phyloP scores from a whole-genome alignment of 2,113 vertebrate species.

The Grallaria varia region DNA sequence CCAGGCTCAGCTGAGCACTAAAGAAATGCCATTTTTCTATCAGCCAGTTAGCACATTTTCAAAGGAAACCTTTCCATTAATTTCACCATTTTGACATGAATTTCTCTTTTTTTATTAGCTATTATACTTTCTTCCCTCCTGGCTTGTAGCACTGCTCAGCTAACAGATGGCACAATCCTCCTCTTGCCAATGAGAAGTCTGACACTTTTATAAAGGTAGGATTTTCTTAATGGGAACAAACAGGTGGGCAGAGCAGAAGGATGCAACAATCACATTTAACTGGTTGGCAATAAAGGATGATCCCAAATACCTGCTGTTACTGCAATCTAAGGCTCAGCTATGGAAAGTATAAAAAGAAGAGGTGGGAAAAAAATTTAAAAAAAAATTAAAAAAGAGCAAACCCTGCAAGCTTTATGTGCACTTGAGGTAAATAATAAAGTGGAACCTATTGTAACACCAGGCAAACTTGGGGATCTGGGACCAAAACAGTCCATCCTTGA shows the following conservation, averaged over 20 bases:
- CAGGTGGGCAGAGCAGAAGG: background rate
- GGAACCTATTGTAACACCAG: background rate
- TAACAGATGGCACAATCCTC: background rate
- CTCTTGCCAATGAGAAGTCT: background rate
- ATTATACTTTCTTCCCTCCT: background rate
- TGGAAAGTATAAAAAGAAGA: background rate
- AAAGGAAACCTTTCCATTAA: background rate
- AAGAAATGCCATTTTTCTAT: background rate
- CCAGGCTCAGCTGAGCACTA: background rate
- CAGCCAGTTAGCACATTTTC: background rate
- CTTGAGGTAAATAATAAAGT: background rate
- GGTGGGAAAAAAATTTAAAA: fast-evolving
- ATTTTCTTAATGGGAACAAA: background rate
- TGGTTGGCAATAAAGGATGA: background rate
- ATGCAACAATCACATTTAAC: background rate
- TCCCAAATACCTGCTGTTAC: background rate
- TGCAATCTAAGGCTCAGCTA: background rate
- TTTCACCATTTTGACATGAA: background rate
- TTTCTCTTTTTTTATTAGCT: background rate
- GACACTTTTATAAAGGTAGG: background rate
- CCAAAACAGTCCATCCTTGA: background rate
- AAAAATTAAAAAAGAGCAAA: background rate
- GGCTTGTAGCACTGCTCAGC: background rate
- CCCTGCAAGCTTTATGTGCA: background rate
- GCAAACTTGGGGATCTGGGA: background rate